These are phyloP conservation scores for Thamnaconus septentrionalis DNA, from an alignment of 2,113 vertebrate genomes.

Conservation along the genomic window DNA sequence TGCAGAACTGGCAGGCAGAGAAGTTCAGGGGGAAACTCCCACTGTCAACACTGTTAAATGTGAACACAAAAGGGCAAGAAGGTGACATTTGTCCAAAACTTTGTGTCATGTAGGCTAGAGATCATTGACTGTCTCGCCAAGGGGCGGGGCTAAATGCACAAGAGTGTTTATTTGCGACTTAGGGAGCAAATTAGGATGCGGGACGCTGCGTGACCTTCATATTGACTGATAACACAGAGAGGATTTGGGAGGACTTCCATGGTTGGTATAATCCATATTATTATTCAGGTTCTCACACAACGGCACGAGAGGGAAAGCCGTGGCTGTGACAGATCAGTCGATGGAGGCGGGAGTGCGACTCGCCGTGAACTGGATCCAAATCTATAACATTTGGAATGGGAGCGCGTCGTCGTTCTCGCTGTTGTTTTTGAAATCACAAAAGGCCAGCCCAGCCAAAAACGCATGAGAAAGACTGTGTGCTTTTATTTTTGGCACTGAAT, in stretches of 20 bases:
- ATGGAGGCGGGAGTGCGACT: neutral
- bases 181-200: slow-evolving; percentile 48
- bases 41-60: neutral
- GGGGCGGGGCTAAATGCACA: slow-evolving; percentile 10
- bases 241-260: slow-evolving; percentile 3
- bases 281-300: slow-evolving; percentile 15
- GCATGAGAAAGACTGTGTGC: no score
- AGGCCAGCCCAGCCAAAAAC: no score
- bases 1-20: slow-evolving; percentile 15
- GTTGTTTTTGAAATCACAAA: no score
- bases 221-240: slow-evolving; percentile 43
- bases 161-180: slow-evolving; percentile 37
- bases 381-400: no score
- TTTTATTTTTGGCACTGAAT: no score
- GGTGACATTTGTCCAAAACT: slow-evolving; percentile 12
- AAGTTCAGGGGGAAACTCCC: no score
- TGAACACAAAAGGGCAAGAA: neutral
- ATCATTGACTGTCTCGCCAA: slow-evolving; percentile 19
- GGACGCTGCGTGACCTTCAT: slow-evolving; percentile 43
- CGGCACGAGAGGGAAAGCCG: neutral
- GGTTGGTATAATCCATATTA: slow-evolving; percentile 3
- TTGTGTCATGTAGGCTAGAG: neutral
- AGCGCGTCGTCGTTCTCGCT: no score
- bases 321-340: neutral
- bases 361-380: no score